A percentile compares a stretch with the other conserved stretches of the same genome.
phyloP scores from a whole-genome alignment of 2,888 invertebrate species.

The Lucinisca nassula region DNA sequence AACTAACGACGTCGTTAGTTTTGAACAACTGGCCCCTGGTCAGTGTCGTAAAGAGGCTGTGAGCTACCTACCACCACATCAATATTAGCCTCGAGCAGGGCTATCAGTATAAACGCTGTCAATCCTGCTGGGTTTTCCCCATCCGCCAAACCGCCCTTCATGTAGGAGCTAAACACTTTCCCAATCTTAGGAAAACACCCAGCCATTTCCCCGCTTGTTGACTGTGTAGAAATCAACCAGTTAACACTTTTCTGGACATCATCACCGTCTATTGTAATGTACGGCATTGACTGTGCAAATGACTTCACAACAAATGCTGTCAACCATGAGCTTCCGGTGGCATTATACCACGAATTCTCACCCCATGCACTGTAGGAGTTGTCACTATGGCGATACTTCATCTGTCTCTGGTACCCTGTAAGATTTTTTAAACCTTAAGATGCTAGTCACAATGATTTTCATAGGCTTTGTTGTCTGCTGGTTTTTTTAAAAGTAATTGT shows the following conservation, averaged over 20 bases:
- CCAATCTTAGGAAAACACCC: slow-evolving; percentile 92
- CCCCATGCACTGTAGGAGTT: slow-evolving; percentile 87
- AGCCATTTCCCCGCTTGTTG: slow-evolving; percentile 90
- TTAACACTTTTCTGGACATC: slow-evolving; percentile 76
- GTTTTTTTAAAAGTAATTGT: no score
- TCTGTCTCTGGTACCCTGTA: slow-evolving; percentile 95
- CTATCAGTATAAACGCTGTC: slow-evolving; percentile 85
- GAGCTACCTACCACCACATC: slow-evolving; percentile 68
- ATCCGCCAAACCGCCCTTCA: slow-evolving; percentile 84
- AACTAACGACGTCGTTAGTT: no score
- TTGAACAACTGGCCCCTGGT: no score
- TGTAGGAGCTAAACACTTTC: slow-evolving; percentile 78
- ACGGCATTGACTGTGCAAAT: slow-evolving; percentile 90
- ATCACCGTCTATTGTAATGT: slow-evolving; percentile 90
- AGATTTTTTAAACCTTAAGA: no score
- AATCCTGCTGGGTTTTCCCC: slow-evolving; percentile 75
- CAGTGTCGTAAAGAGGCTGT: no score
- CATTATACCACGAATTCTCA: slow-evolving; percentile 63
- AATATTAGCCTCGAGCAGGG: slow-evolving; percentile 82
- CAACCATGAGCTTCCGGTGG: slow-evolving; percentile 88
- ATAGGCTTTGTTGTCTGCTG: no score
- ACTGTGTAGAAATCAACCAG: slow-evolving; percentile 89
- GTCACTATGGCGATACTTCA: slow-evolving; percentile 92
- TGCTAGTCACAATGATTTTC: no score
- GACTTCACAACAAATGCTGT: slow-evolving; percentile 93